These are phyloP conservation scores for Platyrinchus mystaceus DNA, from an alignment of 2,797 vertebrate genomes.

Conservation along the genomic window DNA sequence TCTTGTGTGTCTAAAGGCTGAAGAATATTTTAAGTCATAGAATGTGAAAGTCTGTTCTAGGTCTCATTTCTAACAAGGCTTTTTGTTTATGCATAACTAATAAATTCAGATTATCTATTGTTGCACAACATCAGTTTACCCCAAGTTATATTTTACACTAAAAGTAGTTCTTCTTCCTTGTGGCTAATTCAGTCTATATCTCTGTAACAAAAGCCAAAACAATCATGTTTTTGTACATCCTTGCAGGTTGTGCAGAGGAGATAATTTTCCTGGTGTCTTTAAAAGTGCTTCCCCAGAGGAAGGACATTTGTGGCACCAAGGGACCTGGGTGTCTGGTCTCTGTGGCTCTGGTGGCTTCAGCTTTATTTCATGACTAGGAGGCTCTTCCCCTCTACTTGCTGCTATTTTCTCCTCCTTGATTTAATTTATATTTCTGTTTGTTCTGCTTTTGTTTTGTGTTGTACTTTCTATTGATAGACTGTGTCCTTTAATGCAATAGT, in stretches of 20 bases:
- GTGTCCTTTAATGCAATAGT: background rate
- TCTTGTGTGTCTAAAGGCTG: background rate
- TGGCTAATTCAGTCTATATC: background rate
- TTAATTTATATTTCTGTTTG: background rate
- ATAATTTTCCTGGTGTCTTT: background rate
- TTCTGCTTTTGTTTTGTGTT: background rate
- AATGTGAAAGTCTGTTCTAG: background rate
- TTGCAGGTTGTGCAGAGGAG: background rate
- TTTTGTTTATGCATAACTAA: background rate
- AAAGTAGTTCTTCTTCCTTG: background rate
- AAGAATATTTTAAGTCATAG: background rate
- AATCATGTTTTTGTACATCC: rapidly evolving
- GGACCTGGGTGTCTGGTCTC: background rate
- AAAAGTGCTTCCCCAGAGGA: background rate
- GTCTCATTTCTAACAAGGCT: background rate
- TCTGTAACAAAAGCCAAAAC: background rate
- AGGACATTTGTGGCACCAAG: background rate
- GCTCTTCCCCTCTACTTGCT: background rate
- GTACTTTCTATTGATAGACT: background rate
- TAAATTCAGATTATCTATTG: background rate
- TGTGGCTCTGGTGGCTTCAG: background rate
- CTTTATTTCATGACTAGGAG: background rate
- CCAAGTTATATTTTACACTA: background rate
- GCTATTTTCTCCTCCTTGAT: background rate
- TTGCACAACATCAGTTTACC: background rate